phyloP scores from a whole-genome alignment of 2,888 invertebrate genomes.

The Polydesmus complanatus region DNA sequence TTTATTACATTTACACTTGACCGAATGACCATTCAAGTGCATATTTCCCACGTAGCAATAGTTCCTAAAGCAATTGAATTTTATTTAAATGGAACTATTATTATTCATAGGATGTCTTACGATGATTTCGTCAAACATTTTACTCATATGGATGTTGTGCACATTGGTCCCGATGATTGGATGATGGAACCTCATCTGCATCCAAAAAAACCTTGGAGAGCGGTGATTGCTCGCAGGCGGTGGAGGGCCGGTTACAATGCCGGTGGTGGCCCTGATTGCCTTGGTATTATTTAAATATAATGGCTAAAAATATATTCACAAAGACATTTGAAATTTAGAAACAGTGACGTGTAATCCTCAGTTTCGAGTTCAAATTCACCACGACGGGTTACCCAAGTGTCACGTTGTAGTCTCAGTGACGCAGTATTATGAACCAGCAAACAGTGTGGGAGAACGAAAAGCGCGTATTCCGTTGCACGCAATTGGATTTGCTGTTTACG shows the following conservation, averaged over 20 bases:
- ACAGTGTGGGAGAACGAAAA: conserved; percentile 24
- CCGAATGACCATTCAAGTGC: no score
- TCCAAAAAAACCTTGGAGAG: conserved; percentile 53
- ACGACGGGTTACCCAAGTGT: conserved; percentile 47
- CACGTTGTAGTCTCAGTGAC: conserved; percentile 58
- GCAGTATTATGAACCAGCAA: conserved; percentile 44
- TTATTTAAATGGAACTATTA: no score
- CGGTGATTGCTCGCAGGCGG: conserved; percentile 50
- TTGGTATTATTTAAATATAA: conserved; percentile 32
- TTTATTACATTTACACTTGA: no score
- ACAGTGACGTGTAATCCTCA: conserved; percentile 54
- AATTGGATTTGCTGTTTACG: conserved; percentile 57
- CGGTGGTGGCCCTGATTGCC: conserved; percentile 49
- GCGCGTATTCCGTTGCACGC: conserved; percentile 43
- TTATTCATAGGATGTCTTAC: conserved; percentile 58
- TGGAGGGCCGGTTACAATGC: conserved; percentile 57
- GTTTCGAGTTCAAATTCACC: conserved; percentile 54
- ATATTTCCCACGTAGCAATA: no score
- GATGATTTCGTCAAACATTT: conserved; percentile 52
- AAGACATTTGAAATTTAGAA: conserved; percentile 34
- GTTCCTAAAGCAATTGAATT: no score
- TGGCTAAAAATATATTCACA: not conserved
- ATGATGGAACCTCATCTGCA: conserved; percentile 51
- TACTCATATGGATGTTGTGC: conserved; percentile 53
- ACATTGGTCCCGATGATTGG: conserved; percentile 64